Conservation (phyloP, 2,113 vertebrate species). For the Aviceda subcristata region DNA sequence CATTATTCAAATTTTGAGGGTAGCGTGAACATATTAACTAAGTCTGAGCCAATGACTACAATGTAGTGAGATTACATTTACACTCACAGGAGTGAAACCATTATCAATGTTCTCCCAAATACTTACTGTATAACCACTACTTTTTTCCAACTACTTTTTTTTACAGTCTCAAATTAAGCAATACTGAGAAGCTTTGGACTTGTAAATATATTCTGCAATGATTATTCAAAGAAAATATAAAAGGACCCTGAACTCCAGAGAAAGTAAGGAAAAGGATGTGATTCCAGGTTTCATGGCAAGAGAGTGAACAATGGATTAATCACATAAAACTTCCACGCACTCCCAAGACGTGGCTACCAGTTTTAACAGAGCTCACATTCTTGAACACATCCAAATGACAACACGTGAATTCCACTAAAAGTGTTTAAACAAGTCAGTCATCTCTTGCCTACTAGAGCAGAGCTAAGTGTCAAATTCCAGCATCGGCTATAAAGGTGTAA, state of each 20-base stretch:
- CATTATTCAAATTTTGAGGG: background rate
- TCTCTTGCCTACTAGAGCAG: background rate
- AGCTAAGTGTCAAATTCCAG: background rate
- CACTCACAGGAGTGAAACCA: background rate
- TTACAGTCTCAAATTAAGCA: background rate
- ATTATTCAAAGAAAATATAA: background rate
- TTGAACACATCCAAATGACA: background rate
- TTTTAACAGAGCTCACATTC: background rate
- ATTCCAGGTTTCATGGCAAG: background rate
- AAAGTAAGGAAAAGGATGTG: background rate
- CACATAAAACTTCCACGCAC: background rate
- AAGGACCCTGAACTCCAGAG: background rate
- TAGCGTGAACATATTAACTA: background rate
- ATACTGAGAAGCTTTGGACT: background rate
- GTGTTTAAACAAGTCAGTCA: background rate
- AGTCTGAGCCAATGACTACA: background rate
- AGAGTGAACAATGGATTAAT: rapidly evolving
- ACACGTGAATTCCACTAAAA: background rate
- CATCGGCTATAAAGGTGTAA: background rate
- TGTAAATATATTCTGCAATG: background rate
- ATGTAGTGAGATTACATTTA: background rate
- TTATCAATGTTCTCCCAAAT: background rate
- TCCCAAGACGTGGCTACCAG: background rate
- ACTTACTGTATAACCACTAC: background rate
- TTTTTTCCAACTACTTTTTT: background rate